A percentile compares a stretch with the other conserved stretches of the same genome.
Evolutionary conservation across 1,140 invertebrate genomes (phyloP).

Genomic region (Drosophila hydei): DNA sequence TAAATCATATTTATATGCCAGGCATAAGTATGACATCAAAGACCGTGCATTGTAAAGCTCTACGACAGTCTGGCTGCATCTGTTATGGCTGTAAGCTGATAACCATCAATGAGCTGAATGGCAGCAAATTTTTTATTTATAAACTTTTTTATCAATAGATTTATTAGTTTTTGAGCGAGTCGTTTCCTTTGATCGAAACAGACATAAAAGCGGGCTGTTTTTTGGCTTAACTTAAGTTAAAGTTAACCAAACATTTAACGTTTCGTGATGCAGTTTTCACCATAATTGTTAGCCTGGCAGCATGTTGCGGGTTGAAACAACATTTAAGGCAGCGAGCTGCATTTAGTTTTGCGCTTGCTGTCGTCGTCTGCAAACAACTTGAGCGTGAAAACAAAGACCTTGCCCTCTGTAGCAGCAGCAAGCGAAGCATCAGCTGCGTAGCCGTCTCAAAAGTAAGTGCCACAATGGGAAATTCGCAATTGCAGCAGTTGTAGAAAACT

Average conservation of each 20-base stretch:
- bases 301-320: slow-evolving; percentile 56
- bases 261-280: slow-evolving; percentile 35
- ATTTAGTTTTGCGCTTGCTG: slow-evolving; percentile 61
- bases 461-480: slow-evolving; percentile 33
- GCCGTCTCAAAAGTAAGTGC: slow-evolving; percentile 25
- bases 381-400: slow-evolving; percentile 51
- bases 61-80: too few relatives aligned
- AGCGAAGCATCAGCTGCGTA: background rate
- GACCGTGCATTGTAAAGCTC: too few relatives aligned
- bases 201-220: too few relatives aligned
- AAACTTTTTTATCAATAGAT: too few relatives aligned
- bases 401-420: slow-evolving; percentile 29
- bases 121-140: too few relatives aligned
- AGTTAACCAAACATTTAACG: slow-evolving; percentile 4
- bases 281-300: slow-evolving; percentile 48
- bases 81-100: too few relatives aligned
- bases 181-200: too few relatives aligned
- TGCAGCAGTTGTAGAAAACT: slow-evolving; percentile 29
- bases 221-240: too few relatives aligned
- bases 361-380: slow-evolving; percentile 36
- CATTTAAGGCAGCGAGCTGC: slow-evolving; percentile 71
- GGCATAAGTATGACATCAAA: too few relatives aligned
- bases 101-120: too few relatives aligned
- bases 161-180: too few relatives aligned
- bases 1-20: too few relatives aligned